A percentile compares a stretch with the other conserved stretches of the same genome.
Conservation (phyloP, 2,113 vertebrate species). For the Pao palembangensis region DNA sequence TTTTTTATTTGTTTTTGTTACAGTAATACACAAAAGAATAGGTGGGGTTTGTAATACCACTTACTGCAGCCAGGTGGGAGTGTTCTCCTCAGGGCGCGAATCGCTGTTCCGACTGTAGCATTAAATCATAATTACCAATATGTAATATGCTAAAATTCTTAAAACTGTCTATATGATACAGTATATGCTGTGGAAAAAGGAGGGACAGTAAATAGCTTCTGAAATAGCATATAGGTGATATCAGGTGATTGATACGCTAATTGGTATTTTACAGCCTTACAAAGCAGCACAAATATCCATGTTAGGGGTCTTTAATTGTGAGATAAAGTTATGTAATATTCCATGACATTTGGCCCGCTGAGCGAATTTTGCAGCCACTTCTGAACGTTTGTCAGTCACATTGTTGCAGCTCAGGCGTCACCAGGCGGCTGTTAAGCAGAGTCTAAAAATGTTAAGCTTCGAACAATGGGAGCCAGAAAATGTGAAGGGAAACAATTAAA, state of each 20-base stretch:
- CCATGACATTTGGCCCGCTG: conserved; percentile 24
- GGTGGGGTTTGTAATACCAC: conserved; percentile 49
- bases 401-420: conserved; percentile 71
- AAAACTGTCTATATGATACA: neutral
- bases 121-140: neutral
- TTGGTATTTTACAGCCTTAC: conserved; percentile 10
- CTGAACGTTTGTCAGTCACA: conserved; percentile 71
- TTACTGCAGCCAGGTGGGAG: conserved; percentile 65
- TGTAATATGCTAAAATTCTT: neutral
- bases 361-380: conserved; percentile 61
- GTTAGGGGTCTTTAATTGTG: conserved; percentile 36
- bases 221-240: neutral
- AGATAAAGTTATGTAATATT: conserved; percentile 44
- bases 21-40: neutral
- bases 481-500: conserved; percentile 83
- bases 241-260: conserved; percentile 9
- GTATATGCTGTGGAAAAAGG: neutral
- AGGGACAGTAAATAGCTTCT: neutral
- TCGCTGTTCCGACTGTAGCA: conserved; percentile 27
- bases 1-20: neutral
- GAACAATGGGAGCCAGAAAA: conserved; percentile 80
- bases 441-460: conserved; percentile 78
- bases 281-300: conserved; percentile 13
- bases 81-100: conserved; percentile 61
- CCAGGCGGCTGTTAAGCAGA: conserved; percentile 69